Evolutionary conservation across 2,888 invertebrate genomes (phyloP), one percentile per base, ranked within the genome.

Genomic region (Axea sp.): DNA sequence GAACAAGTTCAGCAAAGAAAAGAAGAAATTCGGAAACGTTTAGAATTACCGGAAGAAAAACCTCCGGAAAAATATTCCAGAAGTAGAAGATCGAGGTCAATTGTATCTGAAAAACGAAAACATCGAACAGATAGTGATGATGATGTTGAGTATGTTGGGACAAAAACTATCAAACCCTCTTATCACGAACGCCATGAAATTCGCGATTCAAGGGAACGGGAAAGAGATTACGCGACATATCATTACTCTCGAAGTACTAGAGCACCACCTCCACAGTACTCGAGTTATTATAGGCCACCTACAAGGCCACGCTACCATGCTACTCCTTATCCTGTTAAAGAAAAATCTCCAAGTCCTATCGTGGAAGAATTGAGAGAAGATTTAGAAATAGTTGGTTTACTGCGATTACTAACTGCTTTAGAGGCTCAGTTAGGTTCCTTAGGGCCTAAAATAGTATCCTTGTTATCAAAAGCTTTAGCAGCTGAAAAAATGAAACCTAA

Each of bases 371-470:
- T 85, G 3, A 78, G 76, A 0, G 87, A 88, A 26, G 84, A 86
- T 49, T 72, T 87, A 2, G 87, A 88, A 37, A 87, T 89, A 1
- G 84, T 87, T n/a, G 87, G 86, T 2, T 76, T 94, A 43, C 86
- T 96, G 62, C 90, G 95, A 26, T 89, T 94, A 74, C 89, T 96
- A 0, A 94, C 95, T 0, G 95, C 95, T 0, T 88, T 96, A 2
- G 96, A 96, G 84, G 93, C 93, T 77, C 93, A 94, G 81, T 88
- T 96, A 43, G 96, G 96, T n/a, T 94, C 95, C 26, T 88, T 96
- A 3, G 95, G 95, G 0, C 95, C 95, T 0, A 94, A 93, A 86
- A 90, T 95, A 7, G 92, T 95, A 0, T 92, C 93, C 68, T 85
- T 96, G 74, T 88, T 96, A n/a, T 92, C 93, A 0, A 92, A 92